Evolutionary conservation across 2,888 invertebrate species (phyloP).

Genomic region (Aphodius sticticus): DNA sequence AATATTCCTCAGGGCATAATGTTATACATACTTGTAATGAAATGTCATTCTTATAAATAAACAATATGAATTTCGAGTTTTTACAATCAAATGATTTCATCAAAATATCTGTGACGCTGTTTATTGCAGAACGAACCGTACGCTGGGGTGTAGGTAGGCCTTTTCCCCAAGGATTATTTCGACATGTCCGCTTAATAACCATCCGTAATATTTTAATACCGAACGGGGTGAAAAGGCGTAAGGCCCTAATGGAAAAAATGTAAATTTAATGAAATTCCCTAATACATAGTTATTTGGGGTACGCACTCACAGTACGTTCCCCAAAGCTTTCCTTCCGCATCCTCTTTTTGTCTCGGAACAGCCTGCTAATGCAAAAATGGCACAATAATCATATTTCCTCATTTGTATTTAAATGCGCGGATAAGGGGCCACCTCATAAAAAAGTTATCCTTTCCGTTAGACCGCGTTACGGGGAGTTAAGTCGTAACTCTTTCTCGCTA

Average conservation of each 20-base stretch:
- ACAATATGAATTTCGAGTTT: too few species aligned
- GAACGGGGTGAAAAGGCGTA: slow-evolving; percentile 7
- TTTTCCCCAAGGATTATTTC: background rate
- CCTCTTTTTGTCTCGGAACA: slow-evolving; percentile 20
- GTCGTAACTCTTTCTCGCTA: background rate
- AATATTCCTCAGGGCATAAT: too few species aligned
- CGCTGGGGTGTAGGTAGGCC: background rate
- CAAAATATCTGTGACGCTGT: too few species aligned
- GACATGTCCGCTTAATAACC: background rate
- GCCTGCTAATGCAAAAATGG: slow-evolving; percentile 25
- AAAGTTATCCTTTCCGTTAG: background rate
- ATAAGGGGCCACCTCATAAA: slow-evolving; percentile 7
- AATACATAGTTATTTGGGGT: slow-evolving; percentile 26
- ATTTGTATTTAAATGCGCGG: slow-evolving; percentile 31
- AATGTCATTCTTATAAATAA: too few species aligned
- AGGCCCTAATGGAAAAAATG: slow-evolving; percentile 23
- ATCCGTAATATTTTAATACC: slow-evolving; percentile 9
- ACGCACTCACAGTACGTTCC: slow-evolving; percentile 25
- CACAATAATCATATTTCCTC: slow-evolving; percentile 25
- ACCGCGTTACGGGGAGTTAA: background rate
- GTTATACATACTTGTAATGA: too few species aligned
- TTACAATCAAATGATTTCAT: too few species aligned
- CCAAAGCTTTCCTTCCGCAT: background rate
- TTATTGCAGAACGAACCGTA: background rate
- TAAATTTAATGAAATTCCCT: slow-evolving; percentile 29